Percentiles rank a stretch among this genome's conserved stretches.
phyloP scores from a whole-genome alignment of 1,140 invertebrate genomes.

The Dinoponera quadriceps region DNA sequence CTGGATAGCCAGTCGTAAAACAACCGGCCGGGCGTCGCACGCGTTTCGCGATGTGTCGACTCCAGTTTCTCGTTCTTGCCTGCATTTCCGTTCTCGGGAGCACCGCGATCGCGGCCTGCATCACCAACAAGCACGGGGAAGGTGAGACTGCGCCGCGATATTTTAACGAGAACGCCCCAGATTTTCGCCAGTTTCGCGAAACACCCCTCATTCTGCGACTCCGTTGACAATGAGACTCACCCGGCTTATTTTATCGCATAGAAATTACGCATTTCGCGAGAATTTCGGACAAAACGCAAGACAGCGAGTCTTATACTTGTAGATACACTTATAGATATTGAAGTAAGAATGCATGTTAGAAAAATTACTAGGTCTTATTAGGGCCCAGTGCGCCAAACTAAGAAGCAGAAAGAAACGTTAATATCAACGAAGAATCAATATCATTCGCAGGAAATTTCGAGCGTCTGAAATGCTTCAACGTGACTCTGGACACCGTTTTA shows the following conservation, averaged over 20 bases:
- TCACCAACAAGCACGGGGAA: constrained; percentile 65
- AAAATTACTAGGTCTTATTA: too few relatives aligned
- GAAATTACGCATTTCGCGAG: too few relatives aligned
- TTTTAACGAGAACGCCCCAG: not conserved
- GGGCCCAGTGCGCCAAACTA: too few relatives aligned
- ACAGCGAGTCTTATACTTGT: too few relatives aligned
- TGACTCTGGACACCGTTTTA: constrained; percentile 55
- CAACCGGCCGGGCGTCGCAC: constrained; percentile 1
- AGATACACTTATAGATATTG: too few relatives aligned
- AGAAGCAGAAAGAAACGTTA: too few relatives aligned
- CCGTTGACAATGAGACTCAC: not conserved
- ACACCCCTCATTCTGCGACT: not conserved
- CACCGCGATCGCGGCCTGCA: constrained; percentile 62
- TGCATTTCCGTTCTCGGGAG: constrained; percentile 53
- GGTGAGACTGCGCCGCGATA: constrained; percentile 62
- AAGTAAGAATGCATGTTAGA: too few relatives aligned
- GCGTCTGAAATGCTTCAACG: constrained; percentile 74
- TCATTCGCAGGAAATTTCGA: constrained; percentile 58
- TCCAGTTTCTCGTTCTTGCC: constrained; percentile 55
- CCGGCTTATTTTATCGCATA: not conserved
- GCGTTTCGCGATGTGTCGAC: constrained; percentile 49
- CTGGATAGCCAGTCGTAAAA: constrained; percentile 43
- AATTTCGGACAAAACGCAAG: too few relatives aligned
- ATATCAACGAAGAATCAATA: too few relatives aligned
- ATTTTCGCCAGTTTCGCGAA: not conserved